A percentile compares a stretch with the other conserved stretches of the same genome.
Evolutionary conservation across 2,888 invertebrate genomes (phyloP).

Genomic region (Octonoba sinensis): DNA sequence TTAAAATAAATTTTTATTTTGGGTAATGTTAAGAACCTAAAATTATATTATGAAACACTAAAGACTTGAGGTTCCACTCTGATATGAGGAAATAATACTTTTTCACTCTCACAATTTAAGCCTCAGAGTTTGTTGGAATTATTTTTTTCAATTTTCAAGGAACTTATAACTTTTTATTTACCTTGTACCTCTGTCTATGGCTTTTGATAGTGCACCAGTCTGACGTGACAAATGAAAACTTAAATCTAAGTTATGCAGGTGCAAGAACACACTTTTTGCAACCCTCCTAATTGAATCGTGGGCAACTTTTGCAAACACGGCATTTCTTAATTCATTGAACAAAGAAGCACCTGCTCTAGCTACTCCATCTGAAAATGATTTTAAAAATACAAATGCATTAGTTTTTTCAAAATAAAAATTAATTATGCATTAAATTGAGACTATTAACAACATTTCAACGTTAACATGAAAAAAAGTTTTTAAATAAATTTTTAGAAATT

Average conservation of each 20-base stretch:
- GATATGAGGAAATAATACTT: no score
- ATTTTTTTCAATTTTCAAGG: no score
- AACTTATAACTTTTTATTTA: slow-evolving; percentile 15
- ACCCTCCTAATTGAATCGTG: slow-evolving; percentile 96
- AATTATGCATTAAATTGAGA: background rate
- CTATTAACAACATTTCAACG: background rate
- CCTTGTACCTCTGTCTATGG: slow-evolving; percentile 75
- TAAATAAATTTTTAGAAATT: background rate
- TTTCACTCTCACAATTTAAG: no score
- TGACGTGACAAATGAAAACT: slow-evolving; percentile 93
- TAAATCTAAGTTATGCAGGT: slow-evolving; percentile 94
- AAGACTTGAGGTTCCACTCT: no score
- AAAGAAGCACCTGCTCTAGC: slow-evolving; percentile 91
- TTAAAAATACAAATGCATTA: slow-evolving; percentile 66
- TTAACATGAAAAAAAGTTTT: background rate
- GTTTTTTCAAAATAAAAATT: background rate
- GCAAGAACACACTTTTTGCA: slow-evolving; percentile 94
- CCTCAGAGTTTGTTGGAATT: no score
- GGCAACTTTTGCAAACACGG: slow-evolving; percentile 97
- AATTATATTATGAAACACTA: no score
- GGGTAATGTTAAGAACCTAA: no score
- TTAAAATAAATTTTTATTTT: no score
- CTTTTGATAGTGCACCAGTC: slow-evolving; percentile 95
- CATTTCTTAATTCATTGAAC: slow-evolving; percentile 96
- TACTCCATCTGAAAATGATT: slow-evolving; percentile 82